Evolutionary conservation across 1,140 invertebrate species (phyloP).

Genomic region (Plutomurus gul): DNA sequence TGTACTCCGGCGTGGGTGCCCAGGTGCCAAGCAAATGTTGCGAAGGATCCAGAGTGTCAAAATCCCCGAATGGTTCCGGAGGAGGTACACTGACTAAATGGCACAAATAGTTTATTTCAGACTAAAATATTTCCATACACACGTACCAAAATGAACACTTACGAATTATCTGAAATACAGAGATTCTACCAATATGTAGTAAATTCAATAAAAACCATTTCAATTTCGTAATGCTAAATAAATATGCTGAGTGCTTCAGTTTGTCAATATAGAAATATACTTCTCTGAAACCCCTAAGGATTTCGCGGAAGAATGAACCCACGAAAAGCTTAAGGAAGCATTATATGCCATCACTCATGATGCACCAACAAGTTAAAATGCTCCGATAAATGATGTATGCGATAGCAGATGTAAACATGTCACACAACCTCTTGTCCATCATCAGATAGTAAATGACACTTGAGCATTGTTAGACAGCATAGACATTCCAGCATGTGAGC

Average conservation of each 20-base stretch:
- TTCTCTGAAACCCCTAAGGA: too few relatives aligned
- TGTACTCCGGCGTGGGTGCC: constrained; percentile 51
- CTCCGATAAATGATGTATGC: neutral
- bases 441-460: neutral
- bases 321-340: neutral
- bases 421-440: neutral
- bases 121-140: too few relatives aligned
- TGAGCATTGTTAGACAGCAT: too few relatives aligned
- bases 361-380: neutral
- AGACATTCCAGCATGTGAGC: too few relatives aligned
- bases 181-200: too few relatives aligned
- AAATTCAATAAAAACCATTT: too few relatives aligned
- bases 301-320: neutral
- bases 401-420: constrained; percentile 15
- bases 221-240: too few relatives aligned
- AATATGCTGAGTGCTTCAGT: too few relatives aligned
- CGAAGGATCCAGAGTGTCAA: constrained; percentile 40
- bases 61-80: constrained; percentile 54
- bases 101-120: too few relatives aligned
- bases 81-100: constrained; percentile 59
- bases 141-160: constrained; percentile 41
- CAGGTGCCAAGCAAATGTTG: constrained; percentile 50
- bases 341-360: neutral
- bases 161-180: neutral
- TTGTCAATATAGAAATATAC: too few relatives aligned